Base-by-base conservation (phyloP, 2,113 vertebrate species). In the Baryphthengus martii region DNA sequence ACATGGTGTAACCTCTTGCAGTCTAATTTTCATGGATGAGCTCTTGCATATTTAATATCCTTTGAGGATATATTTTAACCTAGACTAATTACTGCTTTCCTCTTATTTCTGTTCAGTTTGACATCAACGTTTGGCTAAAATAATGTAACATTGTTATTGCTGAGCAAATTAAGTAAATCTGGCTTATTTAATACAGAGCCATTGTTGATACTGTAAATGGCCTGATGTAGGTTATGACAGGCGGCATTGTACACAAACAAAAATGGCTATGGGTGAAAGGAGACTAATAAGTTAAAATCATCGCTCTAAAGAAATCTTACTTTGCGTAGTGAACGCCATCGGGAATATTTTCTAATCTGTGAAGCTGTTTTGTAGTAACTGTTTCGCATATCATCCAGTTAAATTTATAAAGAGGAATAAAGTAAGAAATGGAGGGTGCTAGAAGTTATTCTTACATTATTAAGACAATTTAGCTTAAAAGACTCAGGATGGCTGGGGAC, bases 21-120 rank as follows among this genome's bases (percentile, higher is more conserved):
- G 97, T 92, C 97, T 98, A 97, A 98, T 98, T 98, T 98, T 97
- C 97, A 97, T 97, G 97, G 98, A 98, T 98, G 97, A 98, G 97
- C 94, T 98, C 97, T 97, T 98, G 97, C 97, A 98, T 98, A 97
- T 97, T 98, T 98, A 98, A 98, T 98, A 97, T 98, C 97, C 95
- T 98, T 97, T 79, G 97, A 98, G 97, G 97, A 98, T 97, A 97
- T 97, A 97, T 98, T 98, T 98, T 98, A 98, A 98, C 97, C 97
- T 96, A 97, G 96, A 97, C 97, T 98, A 98, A 98, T 98, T 98
- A 97, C 88, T 96, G 97, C 97, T 97, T 98, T 98, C 94, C 78
- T 94, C 96, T 97, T 97, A 97, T 97, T 98, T 98, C 96, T 95
- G 94, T 97, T 97, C 96, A 62, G 90, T 97, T 97, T 97, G 97